Evolutionary conservation across 2,113 vertebrate genomes (phyloP), one percentile per base, ranked within the genome.

Genomic region (Zapornia atra): DNA sequence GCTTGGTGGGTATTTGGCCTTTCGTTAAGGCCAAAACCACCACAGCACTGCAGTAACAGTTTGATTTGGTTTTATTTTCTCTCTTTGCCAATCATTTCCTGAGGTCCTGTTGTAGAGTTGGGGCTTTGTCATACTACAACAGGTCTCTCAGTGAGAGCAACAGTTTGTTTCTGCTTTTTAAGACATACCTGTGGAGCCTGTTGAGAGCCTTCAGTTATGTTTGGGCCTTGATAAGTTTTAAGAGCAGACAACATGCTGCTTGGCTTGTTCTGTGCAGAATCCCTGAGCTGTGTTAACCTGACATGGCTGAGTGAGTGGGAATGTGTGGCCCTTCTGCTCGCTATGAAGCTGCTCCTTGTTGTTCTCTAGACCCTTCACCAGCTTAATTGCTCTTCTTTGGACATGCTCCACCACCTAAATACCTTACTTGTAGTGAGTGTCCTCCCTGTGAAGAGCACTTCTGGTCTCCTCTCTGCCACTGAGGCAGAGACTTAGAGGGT

Each of bases 321-420:
- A n/a, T 2, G 33, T 8, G 6, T 68, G 42, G 42, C 51, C 26
- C 29, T 69, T 84, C 42, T 46, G 50, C 36, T 40, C 42, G 46
- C 5, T 36, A 5, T n/a, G 53, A n/a, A 48, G 16, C 48, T 1
- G 3, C 22, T 79, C 29, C 60, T 42, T 16, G 5, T n/a, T 53
- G 34, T 51, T 2, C 36, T 42, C 29, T 5, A 33, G 34, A 20
- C 60, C 48, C 29, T 3, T 53, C 76, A 33, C 29, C 46, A 60
- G 33, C 33, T 6, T 12, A 2, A 1, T 29, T 46, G 24, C 18
- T 18, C 9, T 28, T 59, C 42, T 76, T 5, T 48, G 18, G 33
- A 48, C 33, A 12, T 0, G 0, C 25, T 21, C 40, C 5, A 46
- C 14, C 33, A 26, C 7, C 22, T n/a, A 29, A 16, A 2, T n/a